Percentiles rank a stretch among this genome's conserved stretches.
phyloP scores from a whole-genome alignment of 2,113 vertebrate species.

The Muntiacus muntjak region DNA sequence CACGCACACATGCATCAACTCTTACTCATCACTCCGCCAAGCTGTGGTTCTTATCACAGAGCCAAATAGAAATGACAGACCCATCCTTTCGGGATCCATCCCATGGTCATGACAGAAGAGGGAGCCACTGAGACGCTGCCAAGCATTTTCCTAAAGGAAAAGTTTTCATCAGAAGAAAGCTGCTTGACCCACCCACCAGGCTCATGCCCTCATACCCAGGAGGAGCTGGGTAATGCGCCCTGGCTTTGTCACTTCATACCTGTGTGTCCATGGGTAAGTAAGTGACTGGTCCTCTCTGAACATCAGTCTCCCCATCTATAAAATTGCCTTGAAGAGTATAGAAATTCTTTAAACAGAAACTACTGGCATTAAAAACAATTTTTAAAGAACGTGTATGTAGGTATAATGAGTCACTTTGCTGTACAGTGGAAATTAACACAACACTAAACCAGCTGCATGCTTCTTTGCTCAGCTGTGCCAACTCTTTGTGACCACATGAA shows the following conservation, averaged over 20 bases:
- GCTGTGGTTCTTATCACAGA: not conserved
- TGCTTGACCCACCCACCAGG: not conserved
- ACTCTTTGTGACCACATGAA: not conserved
- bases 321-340: not conserved
- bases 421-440: not conserved
- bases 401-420: not conserved
- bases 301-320: not conserved
- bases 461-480: accelerated
- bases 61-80: not conserved
- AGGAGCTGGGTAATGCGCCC: not conserved
- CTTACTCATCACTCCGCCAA: not conserved
- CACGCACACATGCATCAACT: accelerated
- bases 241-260: not conserved
- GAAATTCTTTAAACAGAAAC: not conserved
- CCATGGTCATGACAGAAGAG: no score
- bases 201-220: not conserved
- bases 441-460: not conserved
- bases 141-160: not conserved
- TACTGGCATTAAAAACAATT: not conserved
- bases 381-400: not conserved
- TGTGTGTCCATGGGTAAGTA: not conserved
- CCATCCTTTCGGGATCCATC: not conserved
- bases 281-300: not conserved
- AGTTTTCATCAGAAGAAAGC: not conserved
- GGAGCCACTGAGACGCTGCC: accelerated